Percentiles rank a stretch among this genome's conserved stretches.
These are phyloP conservation scores for Miltochrista miniata DNA, from an alignment of 2,888 invertebrate genomes.

Conservation along the genomic window DNA sequence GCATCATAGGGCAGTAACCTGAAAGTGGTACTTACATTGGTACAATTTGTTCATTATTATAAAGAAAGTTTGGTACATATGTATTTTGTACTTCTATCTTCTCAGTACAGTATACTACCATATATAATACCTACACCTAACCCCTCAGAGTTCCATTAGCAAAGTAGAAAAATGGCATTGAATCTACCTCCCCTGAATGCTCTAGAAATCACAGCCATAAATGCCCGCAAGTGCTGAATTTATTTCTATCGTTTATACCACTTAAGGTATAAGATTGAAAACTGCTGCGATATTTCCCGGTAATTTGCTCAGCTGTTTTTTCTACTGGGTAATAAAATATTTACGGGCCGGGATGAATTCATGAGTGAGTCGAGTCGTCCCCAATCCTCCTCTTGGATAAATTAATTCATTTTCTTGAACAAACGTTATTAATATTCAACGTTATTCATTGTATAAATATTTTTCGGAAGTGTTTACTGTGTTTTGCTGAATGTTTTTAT, in stretches of 20 bases:
- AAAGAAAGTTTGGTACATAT: no score
- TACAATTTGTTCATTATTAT: no score
- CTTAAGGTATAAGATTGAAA: slow-evolving; percentile 82
- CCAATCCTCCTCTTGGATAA: slow-evolving; percentile 64
- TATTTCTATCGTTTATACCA: slow-evolving; percentile 80
- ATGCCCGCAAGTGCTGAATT: slow-evolving; percentile 77
- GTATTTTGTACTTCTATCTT: no score
- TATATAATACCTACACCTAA: neutral
- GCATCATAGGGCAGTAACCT: no score
- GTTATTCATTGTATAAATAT: slow-evolving; percentile 33
- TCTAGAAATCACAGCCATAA: slow-evolving; percentile 79
- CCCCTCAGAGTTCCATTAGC: slow-evolving; percentile 46
- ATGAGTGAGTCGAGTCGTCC: slow-evolving; percentile 60
- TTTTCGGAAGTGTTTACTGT: slow-evolving; percentile 7
- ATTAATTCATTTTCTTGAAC: slow-evolving; percentile 76
- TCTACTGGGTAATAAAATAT: slow-evolving; percentile 75
- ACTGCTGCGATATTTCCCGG: slow-evolving; percentile 73
- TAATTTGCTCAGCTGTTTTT: slow-evolving; percentile 74
- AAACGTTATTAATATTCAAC: slow-evolving; percentile 61
- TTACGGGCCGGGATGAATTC: slow-evolving; percentile 77
- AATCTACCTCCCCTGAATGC: slow-evolving; percentile 55
- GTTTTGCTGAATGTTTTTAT: neutral
- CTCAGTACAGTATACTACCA: no score
- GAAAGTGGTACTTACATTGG: no score
- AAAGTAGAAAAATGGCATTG: slow-evolving; percentile 34